Evolutionary conservation across 2,888 invertebrate species (phyloP), one percentile per base, ranked within the genome.

Genomic region (Arctia plantaginis): DNA sequence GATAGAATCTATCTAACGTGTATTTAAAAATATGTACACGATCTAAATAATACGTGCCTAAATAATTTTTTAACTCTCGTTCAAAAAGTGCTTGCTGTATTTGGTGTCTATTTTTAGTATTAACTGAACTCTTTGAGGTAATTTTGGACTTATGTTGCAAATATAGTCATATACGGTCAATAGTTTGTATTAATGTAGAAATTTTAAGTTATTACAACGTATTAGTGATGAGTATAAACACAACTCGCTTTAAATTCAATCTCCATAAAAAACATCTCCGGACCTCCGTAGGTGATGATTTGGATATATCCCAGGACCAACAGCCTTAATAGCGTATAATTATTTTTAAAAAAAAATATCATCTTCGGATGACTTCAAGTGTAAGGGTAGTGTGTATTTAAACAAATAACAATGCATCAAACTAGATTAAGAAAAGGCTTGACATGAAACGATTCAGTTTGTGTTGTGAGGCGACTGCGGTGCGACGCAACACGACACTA

Each of bases 401-500:
- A 55, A 62, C 7, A 62, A 30, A 30, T 2, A 30, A 62, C 30
- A 30, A 30, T 30, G 62, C 30, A 62, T 30, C 62, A 30, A 30
- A 62, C 30, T 15, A 30, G 15, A 30, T 18, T 30, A 62, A 30
- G 30, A 30, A 62, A 18, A 62, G 30, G 30, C 33, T 59, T 27
- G 55, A 39, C 35, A 27, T 59, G 10, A 39, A 59, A 59, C 55
- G 69, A 69, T 39, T 59, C 39, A 59, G 39, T 69, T 59, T 18
- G 59, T 8, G 27, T 55, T 55, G 59, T 18, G 20, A 55, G 20
- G 41, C 55, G 30, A 65, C 59, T 12, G 59, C 70, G 68, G 13
- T 23, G 35, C 73, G 65, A 55, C 39, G 51, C 75, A n/a, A 44
- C 65, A 10, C 71, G 66, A 59, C 33, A 65, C 73, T 67, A 62